phyloP scores from a whole-genome alignment of 2,888 invertebrate species.

The Ophonus ardosiacus region DNA sequence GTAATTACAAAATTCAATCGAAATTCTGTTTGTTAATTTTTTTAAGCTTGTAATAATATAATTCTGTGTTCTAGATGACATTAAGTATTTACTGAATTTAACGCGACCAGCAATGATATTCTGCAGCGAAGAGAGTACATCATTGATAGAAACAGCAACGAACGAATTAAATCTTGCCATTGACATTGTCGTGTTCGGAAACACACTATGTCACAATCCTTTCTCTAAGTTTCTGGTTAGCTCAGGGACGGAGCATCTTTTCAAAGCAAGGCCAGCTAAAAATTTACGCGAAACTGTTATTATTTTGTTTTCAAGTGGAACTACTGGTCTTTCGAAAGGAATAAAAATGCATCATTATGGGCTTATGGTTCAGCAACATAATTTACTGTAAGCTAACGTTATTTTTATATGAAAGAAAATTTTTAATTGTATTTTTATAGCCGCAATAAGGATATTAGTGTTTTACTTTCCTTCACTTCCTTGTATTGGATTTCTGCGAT shows the following conservation, averaged over 20 bases:
- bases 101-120: constrained; percentile 71
- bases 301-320: constrained; percentile 66
- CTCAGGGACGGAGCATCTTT: constrained; percentile 66
- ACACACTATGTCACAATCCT: constrained; percentile 65
- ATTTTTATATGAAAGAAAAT: too few relatives aligned
- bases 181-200: constrained; percentile 70
- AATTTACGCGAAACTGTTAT: constrained; percentile 31
- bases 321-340: constrained; percentile 66
- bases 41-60: too few relatives aligned
- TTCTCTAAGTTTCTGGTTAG: constrained; percentile 68
- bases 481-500: constrained; percentile 42
- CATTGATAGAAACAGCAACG: constrained; percentile 68
- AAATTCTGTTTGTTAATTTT: too few relatives aligned
- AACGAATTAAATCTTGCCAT: constrained; percentile 66
- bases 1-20: too few relatives aligned
- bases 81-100: constrained; percentile 68
- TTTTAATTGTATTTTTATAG: too few relatives aligned
- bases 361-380: background rate
- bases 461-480: constrained; percentile 1
- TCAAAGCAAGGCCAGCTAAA: constrained; percentile 66
- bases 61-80: constrained; percentile 66
- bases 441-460: background rate
- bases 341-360: constrained; percentile 62
- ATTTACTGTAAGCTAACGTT: too few relatives aligned
- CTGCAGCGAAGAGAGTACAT: constrained; percentile 68